Evolutionary conservation across 2,797 vertebrate species (phyloP).

Genomic region (Apogon talboti): DNA sequence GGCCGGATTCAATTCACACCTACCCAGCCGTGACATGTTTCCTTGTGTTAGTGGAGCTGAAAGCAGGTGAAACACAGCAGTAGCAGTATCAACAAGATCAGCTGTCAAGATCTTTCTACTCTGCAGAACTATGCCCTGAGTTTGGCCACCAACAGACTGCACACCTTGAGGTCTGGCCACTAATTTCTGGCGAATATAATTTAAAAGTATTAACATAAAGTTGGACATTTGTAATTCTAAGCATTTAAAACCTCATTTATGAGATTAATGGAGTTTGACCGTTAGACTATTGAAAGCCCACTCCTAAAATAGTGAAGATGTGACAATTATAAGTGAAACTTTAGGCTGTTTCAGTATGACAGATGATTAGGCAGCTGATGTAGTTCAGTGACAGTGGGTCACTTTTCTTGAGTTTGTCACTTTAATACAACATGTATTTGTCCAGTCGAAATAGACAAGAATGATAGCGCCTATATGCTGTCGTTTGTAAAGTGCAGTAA

Average conservation of each 20-base stretch:
- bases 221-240: conserved; percentile 57
- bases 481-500: conserved; percentile 19
- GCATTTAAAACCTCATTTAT: conserved; percentile 75
- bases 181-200: conserved; percentile 36
- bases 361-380: conserved; percentile 62
- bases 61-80: conserved; percentile 65
- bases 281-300: conserved; percentile 43
- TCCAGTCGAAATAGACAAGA: conserved; percentile 3
- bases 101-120: conserved; percentile 61
- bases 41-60: conserved; percentile 60
- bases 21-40: conserved; percentile 78
- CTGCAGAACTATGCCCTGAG: conserved; percentile 5
- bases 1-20: conserved; percentile 80
- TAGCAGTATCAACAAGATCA: conserved; percentile 45
- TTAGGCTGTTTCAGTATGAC: conserved; percentile 52
- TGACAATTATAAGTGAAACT: conserved; percentile 46
- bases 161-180: background rate
- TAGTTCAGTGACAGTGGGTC: conserved; percentile 29
- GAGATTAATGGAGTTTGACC: conserved; percentile 70
- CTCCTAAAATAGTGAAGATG: conserved; percentile 54
- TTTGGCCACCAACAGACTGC: conserved; percentile 28
- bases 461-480: conserved; percentile 8
- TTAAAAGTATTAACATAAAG: conserved; percentile 49
- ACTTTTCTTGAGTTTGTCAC: conserved; percentile 14
- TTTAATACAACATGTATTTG: conserved; percentile 24